A percentile compares a stretch with the other conserved stretches of the same genome.
Conservation (phyloP, 2,797 vertebrate species). For the Halcyon chelicuti region DNA sequence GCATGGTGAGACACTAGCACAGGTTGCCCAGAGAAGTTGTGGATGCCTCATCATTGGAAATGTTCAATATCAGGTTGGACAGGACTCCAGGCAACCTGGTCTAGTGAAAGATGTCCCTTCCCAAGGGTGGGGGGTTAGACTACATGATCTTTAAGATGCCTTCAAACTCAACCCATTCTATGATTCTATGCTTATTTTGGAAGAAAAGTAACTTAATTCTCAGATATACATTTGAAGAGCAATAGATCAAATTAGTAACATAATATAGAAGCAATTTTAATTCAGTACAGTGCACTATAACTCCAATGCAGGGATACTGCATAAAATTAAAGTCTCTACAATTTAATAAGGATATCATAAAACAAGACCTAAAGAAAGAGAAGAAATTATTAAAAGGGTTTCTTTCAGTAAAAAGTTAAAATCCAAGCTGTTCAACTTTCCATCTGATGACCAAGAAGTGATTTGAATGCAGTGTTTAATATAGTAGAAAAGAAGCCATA, state of each 20-base stretch:
- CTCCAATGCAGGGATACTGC: not conserved
- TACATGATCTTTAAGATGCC: not conserved
- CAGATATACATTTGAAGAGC: not conserved
- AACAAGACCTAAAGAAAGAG: not conserved
- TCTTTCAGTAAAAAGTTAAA: not conserved
- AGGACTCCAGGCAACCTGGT: not conserved
- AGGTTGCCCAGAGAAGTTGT: not conserved
- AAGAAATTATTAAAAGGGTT: not conserved
- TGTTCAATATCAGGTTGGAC: not conserved
- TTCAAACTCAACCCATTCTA: not conserved
- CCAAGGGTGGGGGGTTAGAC: accelerated
- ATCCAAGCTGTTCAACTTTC: not conserved
- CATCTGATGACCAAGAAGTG: not conserved
- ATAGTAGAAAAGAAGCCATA: not conserved
- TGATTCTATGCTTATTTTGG: not conserved
- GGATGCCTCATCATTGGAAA: accelerated
- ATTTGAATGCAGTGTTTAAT: not conserved
- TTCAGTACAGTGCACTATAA: not conserved
- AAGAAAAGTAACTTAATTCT: not conserved
- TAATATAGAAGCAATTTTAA: not conserved
- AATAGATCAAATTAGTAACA: not conserved
- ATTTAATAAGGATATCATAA: not conserved
- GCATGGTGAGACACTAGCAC: not conserved
- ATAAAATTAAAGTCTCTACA: not conserved
- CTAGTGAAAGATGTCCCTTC: not conserved